Conservation (phyloP, 2,113 vertebrate genomes). For the Bos indicus region DNA sequence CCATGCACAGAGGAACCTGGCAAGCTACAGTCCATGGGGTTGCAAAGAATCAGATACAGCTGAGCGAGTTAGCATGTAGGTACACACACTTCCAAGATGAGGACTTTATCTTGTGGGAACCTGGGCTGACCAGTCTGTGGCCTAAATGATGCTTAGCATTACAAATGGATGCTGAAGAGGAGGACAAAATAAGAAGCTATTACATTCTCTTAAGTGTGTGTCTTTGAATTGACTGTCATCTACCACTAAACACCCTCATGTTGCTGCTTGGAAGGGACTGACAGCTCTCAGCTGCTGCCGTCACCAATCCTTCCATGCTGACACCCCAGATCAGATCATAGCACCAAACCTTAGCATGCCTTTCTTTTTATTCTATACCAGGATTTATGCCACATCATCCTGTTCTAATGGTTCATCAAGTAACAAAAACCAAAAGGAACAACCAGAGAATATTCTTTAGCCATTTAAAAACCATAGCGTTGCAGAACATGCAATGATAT, state of each 20-base stretch:
- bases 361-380: background rate
- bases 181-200: background rate
- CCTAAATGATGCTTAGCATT: background rate
- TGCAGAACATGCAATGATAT: background rate
- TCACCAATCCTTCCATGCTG: background rate
- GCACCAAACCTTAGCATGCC: background rate
- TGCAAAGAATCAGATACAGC: rapidly evolving
- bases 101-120: background rate
- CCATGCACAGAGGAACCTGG: background rate
- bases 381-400: background rate
- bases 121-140: background rate
- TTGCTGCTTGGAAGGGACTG: background rate
- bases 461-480: background rate
- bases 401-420: background rate
- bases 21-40: background rate
- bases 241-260: background rate
- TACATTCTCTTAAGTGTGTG: background rate
- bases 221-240: slow-evolving; percentile 16
- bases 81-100: background rate
- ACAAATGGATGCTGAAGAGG: background rate
- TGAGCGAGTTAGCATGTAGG: background rate
- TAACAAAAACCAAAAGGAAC: background rate
- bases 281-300: background rate
- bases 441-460: background rate
- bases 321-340: background rate